Conservation (phyloP, 2,113 vertebrate species). For the Collichthys lucidus region DNA sequence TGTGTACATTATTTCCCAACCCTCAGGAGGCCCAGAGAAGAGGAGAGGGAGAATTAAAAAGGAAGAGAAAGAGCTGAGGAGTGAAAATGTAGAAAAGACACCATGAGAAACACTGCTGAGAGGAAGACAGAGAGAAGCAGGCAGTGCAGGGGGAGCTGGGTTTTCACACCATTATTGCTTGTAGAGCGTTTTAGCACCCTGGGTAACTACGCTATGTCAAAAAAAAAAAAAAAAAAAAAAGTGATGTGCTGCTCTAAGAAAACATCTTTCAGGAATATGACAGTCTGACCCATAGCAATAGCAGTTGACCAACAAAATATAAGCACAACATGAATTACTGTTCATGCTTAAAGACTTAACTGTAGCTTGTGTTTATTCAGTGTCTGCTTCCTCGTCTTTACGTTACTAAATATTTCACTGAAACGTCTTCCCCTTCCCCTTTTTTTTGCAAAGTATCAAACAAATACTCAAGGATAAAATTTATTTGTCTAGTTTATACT, state of each 20-base stretch:
- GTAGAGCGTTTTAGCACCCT: constrained; percentile 67
- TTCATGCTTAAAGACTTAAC: not conserved
- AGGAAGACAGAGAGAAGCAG: constrained; percentile 16
- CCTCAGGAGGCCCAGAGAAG: constrained; percentile 57
- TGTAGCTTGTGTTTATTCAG: constrained; percentile 17
- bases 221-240: constrained; percentile 11
- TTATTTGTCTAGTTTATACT: constrained; percentile 52
- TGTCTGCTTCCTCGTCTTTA: not conserved
- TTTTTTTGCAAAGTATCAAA: not conserved
- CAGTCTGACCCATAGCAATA: constrained; percentile 39
- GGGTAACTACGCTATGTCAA: constrained; percentile 33
- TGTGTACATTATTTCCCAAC: constrained; percentile 74
- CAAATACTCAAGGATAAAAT: constrained; percentile 43
- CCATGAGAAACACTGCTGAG: constrained; percentile 29
- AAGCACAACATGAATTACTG: constrained; percentile 43
- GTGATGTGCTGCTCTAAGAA: constrained; percentile 19
- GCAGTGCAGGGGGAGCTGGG: constrained; percentile 17
- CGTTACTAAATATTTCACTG: constrained; percentile 48
- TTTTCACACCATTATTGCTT: constrained; percentile 67
- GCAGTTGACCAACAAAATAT: constrained; percentile 37
- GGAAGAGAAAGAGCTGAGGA: constrained; percentile 50
- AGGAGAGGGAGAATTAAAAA: constrained; percentile 55
- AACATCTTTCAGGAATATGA: constrained; percentile 45
- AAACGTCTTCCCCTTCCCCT: not conserved
- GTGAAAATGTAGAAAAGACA: constrained; percentile 48